Percentiles rank a stretch among this genome's conserved stretches.
Conservation (phyloP, 2,113 vertebrate species). For the Podiceps cristatus region DNA sequence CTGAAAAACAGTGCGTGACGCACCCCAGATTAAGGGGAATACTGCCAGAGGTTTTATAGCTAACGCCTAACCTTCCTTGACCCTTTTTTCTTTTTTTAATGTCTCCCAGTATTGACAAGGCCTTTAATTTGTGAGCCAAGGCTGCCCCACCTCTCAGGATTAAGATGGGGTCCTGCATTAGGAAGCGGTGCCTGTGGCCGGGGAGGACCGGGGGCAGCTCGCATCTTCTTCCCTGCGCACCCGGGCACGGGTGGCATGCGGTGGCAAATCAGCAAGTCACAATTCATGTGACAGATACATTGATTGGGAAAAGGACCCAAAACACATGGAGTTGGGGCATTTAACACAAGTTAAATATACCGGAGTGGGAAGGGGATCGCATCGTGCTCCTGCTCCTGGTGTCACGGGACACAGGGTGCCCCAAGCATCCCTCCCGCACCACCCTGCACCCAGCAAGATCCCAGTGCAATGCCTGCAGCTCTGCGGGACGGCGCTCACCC, state of each 20-base stretch:
- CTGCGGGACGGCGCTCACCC: not conserved
- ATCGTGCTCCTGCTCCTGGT: accelerated
- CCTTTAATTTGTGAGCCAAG: constrained; percentile 3
- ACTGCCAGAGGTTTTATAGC: not conserved
- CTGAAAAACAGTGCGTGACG: not conserved
- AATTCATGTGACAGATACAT: not conserved
- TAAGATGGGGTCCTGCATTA: accelerated
- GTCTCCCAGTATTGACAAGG: not conserved
- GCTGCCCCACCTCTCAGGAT: not conserved
- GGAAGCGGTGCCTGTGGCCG: not conserved
- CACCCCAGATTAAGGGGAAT: not conserved
- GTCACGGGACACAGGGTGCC: accelerated
- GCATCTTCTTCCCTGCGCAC: not conserved
- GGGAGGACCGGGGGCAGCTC: accelerated
- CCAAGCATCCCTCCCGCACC: not conserved
- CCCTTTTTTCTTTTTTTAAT: not conserved
- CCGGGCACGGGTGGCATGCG: accelerated
- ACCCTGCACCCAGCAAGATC: not conserved
- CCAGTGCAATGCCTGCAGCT: not conserved
- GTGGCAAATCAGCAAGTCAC: not conserved
- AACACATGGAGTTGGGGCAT: not conserved
- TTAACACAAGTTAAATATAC: not conserved
- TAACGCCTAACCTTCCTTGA: not conserved
- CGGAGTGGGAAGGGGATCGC: not conserved
- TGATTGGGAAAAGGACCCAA: not conserved